Conservation (phyloP, 2,888 invertebrate species). For the Drosophila longiperda region DNA sequence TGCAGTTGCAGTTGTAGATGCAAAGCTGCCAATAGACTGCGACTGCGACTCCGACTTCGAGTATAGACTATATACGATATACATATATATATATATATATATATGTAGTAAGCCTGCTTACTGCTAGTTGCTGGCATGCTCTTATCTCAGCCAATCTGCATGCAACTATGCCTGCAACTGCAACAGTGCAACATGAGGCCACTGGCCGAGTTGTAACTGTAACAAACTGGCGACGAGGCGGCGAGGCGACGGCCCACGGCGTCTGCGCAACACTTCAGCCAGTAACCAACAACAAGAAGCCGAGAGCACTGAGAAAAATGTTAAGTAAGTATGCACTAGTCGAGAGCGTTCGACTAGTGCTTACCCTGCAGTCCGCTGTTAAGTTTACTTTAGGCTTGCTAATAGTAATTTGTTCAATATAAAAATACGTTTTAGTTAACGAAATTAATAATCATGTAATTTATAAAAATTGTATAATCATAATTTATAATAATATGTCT, state of each 20-base stretch:
- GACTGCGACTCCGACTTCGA: background rate
- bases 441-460: too few species aligned
- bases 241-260: conserved; percentile 69
- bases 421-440: background rate
- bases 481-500: too few species aligned
- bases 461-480: rapidly evolving
- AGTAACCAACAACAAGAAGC: conserved; percentile 2
- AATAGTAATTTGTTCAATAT: background rate
- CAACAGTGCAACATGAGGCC: conserved; percentile 41
- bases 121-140: conserved; percentile 13
- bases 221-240: conserved; percentile 66
- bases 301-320: background rate
- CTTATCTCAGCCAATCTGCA: conserved; percentile 70
- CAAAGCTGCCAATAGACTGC: conserved; percentile 14
- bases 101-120: background rate
- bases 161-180: conserved; percentile 56
- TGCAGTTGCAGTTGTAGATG: conserved; percentile 22
- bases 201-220: conserved; percentile 67
- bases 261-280: conserved; percentile 74
- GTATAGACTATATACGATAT: background rate
- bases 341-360: background rate
- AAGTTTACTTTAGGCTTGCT: too few species aligned
- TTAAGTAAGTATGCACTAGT: background rate
- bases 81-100: background rate
- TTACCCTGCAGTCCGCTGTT: background rate